These are phyloP conservation scores for human (Homo sapiens) DNA, from an alignment of 2,113 vertebrate genomes.

Conservation along the genomic window GRCh38 chr20:44725501-44726000, in stretches of 20 bases:
- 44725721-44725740: neutral
- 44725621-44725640: neutral
- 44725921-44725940: neutral
- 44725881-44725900: neutral
- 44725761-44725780: neutral
- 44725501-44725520: neutral
- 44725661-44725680: neutral
- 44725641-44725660: no score
- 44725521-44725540: neutral
- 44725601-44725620: neutral
- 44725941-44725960: rapidly evolving
- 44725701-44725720: neutral
- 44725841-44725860: neutral
- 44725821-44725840: no score
- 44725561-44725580: neutral
- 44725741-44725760: neutral
- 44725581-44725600: neutral
- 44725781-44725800: neutral
- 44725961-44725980: rapidly evolving
- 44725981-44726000: rapidly evolving
- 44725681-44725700: neutral
- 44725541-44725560: neutral
- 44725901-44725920: neutral
- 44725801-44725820: neutral
- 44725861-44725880: neutral